Conservation (phyloP, 2,888 invertebrate species). For the Ormyrus thymus region DNA sequence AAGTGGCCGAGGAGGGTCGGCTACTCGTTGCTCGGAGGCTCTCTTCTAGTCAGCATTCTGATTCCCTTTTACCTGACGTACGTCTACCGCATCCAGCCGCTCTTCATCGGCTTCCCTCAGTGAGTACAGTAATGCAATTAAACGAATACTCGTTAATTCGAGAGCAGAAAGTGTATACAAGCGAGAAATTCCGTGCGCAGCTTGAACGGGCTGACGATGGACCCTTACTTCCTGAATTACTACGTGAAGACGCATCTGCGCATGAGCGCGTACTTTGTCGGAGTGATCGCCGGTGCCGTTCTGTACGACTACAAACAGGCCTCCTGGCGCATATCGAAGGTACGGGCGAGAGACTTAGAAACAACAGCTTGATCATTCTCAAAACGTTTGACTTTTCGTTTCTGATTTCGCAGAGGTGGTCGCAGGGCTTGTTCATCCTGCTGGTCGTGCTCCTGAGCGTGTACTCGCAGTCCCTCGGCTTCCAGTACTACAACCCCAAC, state of each 20-base stretch:
- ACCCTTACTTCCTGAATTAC: slow-evolving; percentile 60
- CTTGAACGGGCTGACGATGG: slow-evolving; percentile 54
- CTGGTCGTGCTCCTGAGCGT: slow-evolving; percentile 31
- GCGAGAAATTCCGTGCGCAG: slow-evolving; percentile 18
- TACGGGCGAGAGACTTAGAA: slow-evolving; percentile 15
- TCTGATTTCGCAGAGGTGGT: slow-evolving; percentile 37
- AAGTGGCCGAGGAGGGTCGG: slow-evolving; percentile 63
- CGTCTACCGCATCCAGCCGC: slow-evolving; percentile 58
- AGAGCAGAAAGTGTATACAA: no score
- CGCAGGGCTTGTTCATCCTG: slow-evolving; percentile 42
- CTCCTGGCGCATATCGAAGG: slow-evolving; percentile 63
- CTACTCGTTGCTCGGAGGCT: slow-evolving; percentile 60
- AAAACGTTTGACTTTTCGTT: background rate
- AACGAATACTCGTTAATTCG: no score
- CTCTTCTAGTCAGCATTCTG: slow-evolving; percentile 59
- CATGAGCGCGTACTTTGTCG: slow-evolving; percentile 62
- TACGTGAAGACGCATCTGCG: slow-evolving; percentile 64
- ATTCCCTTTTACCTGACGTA: slow-evolving; percentile 63
- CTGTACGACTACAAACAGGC: slow-evolving; percentile 61
- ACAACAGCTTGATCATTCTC: background rate
- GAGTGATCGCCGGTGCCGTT: slow-evolving; percentile 63
- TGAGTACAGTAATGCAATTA: slow-evolving; percentile 55
- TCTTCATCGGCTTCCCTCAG: slow-evolving; percentile 61
- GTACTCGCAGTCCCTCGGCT: slow-evolving; percentile 53
- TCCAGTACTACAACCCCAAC: slow-evolving; percentile 63